Conservation (phyloP, 2,797 vertebrate genomes). For the Chlorospingus semifuscus region DNA sequence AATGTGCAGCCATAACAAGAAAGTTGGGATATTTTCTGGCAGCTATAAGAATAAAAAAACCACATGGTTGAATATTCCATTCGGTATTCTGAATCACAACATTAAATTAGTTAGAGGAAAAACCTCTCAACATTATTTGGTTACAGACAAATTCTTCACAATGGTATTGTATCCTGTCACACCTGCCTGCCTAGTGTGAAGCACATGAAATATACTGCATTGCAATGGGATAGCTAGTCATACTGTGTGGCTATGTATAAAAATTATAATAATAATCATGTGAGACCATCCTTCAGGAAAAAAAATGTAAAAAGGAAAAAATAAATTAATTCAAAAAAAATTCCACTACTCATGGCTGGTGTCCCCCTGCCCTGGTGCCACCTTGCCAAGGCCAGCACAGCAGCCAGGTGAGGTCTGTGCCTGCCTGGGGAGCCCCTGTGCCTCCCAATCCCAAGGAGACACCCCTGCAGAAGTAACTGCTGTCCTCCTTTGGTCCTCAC, state of each 20-base stretch:
- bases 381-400: no score
- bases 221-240: neutral
- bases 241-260: neutral
- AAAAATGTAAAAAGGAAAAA: neutral
- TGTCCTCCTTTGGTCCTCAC: neutral
- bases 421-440: neutral
- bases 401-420: neutral
- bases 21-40: neutral
- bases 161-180: neutral
- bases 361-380: rapidly evolving
- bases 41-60: neutral
- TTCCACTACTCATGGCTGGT: rapidly evolving
- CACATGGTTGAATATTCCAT: neutral
- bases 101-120: neutral
- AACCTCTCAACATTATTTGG: neutral
- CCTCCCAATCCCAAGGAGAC: no score
- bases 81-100: neutral
- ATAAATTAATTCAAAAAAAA: rapidly evolving
- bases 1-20: neutral
- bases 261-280: rapidly evolving
- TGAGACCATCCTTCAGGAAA: neutral
- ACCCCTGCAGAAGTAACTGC: neutral
- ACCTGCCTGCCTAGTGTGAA: neutral
- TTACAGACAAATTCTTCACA: neutral
- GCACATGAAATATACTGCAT: neutral